Base-by-base conservation (phyloP, 2,113 vertebrate species). In the Chrysemys picta region DNA sequence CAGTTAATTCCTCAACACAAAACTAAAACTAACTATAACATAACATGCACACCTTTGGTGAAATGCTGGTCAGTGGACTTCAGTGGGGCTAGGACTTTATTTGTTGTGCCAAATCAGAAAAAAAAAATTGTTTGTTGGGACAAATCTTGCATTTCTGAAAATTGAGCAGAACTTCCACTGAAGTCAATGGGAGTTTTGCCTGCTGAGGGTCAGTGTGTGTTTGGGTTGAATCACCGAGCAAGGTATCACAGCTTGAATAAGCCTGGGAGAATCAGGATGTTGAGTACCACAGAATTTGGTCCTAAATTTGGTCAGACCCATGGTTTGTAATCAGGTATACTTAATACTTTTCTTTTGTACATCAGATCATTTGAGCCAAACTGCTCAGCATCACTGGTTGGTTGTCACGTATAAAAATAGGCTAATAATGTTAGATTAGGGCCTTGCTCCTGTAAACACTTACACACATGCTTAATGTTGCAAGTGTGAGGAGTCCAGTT, bases 351-450 rank as follows among this genome's bases (percentile, higher is more conserved):
- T 45, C 29, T 72, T 92, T 17, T 79, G 45, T 12, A 29, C 24
- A 3, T 13, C 79, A 56, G 42, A n/a, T 83, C 38, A 42, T 47
- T 16, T 8, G 31, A 80, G 31, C 8, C 52, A 29, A 8, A 1
- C 35, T 13, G 13, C 56, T 84, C 9, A 35, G 0, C 13, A 6
- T 3, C 4, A 1, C 25, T 45, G 9, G 2, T 4, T 21, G 53
- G 21, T 35, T n/a, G 29, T 10, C 47, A 5, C 1, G 42, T 91
- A 88, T 16, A 83, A 79, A 59, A 59, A 54, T 10, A 84, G 84
- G 22, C 31, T 80, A 83, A 50, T 8, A 57, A 54, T 0, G 21
- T 0, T 16, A 25, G 27, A 75, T 47, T 91, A 47, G 79, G 75
- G 14, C 54, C 78, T 31, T 31, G 80, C 88, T 29, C 17, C 54